Evolutionary conservation across 2,113 vertebrate genomes (phyloP), one percentile per base, ranked within the genome.

Genomic region (Saguinus midas): DNA sequence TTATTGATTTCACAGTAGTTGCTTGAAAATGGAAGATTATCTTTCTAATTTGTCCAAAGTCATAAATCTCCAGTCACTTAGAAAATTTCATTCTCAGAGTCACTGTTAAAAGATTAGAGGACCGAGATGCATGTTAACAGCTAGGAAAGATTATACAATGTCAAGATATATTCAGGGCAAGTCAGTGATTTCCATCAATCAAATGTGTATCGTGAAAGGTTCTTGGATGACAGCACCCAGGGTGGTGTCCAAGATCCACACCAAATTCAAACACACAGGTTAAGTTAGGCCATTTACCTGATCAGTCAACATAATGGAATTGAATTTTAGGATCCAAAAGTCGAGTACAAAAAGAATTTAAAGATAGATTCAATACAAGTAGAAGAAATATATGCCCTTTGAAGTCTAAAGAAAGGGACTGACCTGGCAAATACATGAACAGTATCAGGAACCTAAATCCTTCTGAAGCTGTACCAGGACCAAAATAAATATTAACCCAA

Each of bases 401-500:
- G 90, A 95, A 93, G 94, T 96, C 48, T 91, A 87, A 94, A 95
- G 86, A 94, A 87, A 91, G 66, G 79, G 88, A 93, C 86, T 90
- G 92, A 91, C 88, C 83, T 97, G 95, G 97, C 83, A 88, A 98
- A 94, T 78, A 96, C 88, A 88, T 1, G 40, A 96, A 2, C 23
- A 97, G 78, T 72, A 97, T 89, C 6, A 40, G 93, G 94, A 95
- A 66, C 57, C 90, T 95, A 96, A 98, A 96, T 96, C 87, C 82
- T 97, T 27, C 4, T 66, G 95, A 96, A 96, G 58, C 85, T 97
- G 81, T 84, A 95, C 73, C 29, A 93, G 92, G 48, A 95, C 89
- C 98, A 91, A 97, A 96, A 78, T 97, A 98, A 97, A 45, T 86
- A 98, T 90, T 91, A 97, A 98, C 93, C 40, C 29, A 91, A 55